Percentiles rank a stretch among this genome's conserved stretches.
Evolutionary conservation across 2,888 invertebrate genomes (phyloP).

Genomic region (Pilophorus perplexus): DNA sequence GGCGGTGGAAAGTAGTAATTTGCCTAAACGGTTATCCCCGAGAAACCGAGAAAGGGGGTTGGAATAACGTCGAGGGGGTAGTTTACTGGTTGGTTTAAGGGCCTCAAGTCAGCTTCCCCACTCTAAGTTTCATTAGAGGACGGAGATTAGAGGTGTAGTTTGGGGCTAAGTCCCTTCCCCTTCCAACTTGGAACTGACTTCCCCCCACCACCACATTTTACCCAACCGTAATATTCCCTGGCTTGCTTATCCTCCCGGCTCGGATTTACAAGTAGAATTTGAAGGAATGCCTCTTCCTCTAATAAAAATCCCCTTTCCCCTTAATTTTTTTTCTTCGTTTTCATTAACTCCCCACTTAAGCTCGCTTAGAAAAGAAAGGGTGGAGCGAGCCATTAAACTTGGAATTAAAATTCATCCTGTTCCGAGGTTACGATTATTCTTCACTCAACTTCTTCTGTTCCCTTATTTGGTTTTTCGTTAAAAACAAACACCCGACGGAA

Average conservation of each 20-base stretch:
- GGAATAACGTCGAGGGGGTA: not conserved
- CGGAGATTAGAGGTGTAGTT: constrained; percentile 29
- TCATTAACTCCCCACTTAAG: constrained; percentile 21
- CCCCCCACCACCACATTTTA: constrained; percentile 13
- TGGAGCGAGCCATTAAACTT: too few relatives aligned
- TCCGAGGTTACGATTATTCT: too few relatives aligned
- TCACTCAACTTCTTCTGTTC: too few relatives aligned
- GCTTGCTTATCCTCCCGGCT: not conserved
- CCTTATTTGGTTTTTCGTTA: too few relatives aligned
- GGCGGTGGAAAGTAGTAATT: constrained; percentile 26
- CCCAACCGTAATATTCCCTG: constrained; percentile 20
- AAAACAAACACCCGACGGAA: too few relatives aligned
- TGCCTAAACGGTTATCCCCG: constrained; percentile 22
- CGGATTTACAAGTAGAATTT: constrained; percentile 26
- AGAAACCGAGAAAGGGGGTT: not conserved
- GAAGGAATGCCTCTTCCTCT: constrained; percentile 22
- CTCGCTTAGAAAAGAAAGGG: too few relatives aligned
- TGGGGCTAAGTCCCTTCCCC: constrained; percentile 18
- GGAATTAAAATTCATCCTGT: too few relatives aligned
- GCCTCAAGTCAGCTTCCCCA: not conserved
- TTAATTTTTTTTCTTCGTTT: not conserved
- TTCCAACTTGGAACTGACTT: too few relatives aligned
- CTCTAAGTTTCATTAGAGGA: constrained; percentile 27
- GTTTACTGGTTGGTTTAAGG: not conserved
- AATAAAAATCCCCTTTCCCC: constrained; percentile 6